phyloP scores from a whole-genome alignment of 2,113 vertebrate species.

The Xyrauchen texanus region DNA sequence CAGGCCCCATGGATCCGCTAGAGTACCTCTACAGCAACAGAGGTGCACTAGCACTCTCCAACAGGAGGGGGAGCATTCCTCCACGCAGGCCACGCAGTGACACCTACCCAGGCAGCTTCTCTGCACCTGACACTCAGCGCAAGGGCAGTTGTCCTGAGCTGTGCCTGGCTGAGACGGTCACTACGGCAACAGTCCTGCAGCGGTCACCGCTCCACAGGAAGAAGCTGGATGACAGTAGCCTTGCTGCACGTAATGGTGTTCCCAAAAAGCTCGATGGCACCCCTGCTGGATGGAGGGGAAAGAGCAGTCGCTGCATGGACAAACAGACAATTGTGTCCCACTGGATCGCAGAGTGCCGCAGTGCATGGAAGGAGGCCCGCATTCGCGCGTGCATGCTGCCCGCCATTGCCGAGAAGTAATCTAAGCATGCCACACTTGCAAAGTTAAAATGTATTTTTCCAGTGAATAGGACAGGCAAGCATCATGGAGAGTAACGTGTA shows the following conservation, averaged over 20 bases:
- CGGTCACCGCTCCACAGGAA: conserved; percentile 44
- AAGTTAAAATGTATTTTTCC: background rate
- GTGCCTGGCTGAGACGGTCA: conserved; percentile 31
- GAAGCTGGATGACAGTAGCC: conserved; percentile 32
- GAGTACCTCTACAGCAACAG: conserved; percentile 66
- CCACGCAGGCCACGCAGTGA: conserved; percentile 32
- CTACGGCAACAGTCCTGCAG: conserved; percentile 28
- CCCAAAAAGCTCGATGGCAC: conserved; percentile 19
- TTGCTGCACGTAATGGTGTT: background rate
- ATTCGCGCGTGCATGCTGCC: conserved; percentile 74
- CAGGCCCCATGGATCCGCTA: conserved; percentile 57
- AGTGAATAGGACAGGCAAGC: background rate
- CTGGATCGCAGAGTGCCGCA: conserved; percentile 73
- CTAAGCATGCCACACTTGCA: background rate
- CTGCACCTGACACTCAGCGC: conserved; percentile 55
- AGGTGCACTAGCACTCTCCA: conserved; percentile 33
- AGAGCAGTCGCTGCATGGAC: conserved; percentile 45
- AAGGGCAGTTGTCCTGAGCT: conserved; percentile 60
- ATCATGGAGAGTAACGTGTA: background rate
- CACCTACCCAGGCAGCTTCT: conserved; percentile 58
- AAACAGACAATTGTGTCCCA: conserved; percentile 57
- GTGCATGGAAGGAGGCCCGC: conserved; percentile 71
- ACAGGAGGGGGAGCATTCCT: conserved; percentile 28
- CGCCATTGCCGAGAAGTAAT: conserved; percentile 73
- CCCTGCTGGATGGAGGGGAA: conserved; percentile 51